A percentile compares a stretch with the other conserved stretches of the same genome.
phyloP scores from a whole-genome alignment of 2,113 vertebrate species.

The Onychostoma macrolepis region DNA sequence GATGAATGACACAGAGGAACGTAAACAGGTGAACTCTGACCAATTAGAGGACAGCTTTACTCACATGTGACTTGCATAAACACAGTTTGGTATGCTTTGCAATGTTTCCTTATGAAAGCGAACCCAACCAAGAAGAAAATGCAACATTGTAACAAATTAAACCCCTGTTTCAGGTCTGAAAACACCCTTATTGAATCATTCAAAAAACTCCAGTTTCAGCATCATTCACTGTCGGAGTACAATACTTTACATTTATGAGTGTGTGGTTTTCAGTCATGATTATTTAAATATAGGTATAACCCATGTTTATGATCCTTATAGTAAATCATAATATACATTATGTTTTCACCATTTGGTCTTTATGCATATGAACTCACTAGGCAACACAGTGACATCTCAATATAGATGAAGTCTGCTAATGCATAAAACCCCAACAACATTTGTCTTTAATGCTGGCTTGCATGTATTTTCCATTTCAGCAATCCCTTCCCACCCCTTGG shows the following conservation, averaged over 20 bases:
- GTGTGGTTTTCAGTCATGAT: not conserved
- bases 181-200: not conserved
- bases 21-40: no score
- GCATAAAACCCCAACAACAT: constrained; percentile 5
- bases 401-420: constrained; percentile 13
- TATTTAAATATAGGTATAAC: not conserved
- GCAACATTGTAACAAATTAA: not conserved
- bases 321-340: not conserved
- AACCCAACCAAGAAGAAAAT: not conserved
- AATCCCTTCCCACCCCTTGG: constrained; percentile 7
- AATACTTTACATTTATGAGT: not conserved
- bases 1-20: no score
- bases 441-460: constrained; percentile 21
- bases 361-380: not conserved
- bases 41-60: no score
- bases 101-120: not conserved
- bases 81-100: no score
- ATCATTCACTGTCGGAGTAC: not conserved
- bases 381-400: constrained; percentile 29
- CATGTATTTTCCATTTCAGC: constrained; percentile 19
- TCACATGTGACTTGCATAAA: no score
- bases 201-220: no score
- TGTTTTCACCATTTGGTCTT: not conserved
- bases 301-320: not conserved
- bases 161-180: not conserved